Conservation (phyloP, 2,113 vertebrate species). For the Elgaria multicarinata region DNA sequence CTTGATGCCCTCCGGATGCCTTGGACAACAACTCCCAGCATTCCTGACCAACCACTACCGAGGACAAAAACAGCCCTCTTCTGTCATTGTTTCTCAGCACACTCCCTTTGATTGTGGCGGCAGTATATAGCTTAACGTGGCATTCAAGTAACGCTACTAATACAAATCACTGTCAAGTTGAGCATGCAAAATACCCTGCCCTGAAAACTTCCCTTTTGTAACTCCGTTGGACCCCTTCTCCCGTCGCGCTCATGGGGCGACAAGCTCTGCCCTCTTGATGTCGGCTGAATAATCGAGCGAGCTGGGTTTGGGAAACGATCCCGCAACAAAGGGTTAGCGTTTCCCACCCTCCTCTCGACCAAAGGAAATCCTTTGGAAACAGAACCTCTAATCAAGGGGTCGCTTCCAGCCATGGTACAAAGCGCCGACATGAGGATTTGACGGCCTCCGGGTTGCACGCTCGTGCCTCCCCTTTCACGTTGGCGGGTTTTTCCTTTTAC, state of each 20-base stretch:
- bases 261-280: background rate
- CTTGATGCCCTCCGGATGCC: too few species aligned
- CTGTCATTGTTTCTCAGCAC: too few species aligned
- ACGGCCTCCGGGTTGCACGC: background rate
- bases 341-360: background rate
- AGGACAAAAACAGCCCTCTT: too few species aligned
- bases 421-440: background rate
- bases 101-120: background rate
- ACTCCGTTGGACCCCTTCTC: background rate
- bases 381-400: constrained; percentile 4
- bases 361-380: background rate
- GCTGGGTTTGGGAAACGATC: background rate
- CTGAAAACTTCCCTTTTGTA: too few species aligned
- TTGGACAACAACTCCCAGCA: too few species aligned
- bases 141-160: background rate
- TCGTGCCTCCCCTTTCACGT: background rate
- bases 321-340: background rate
- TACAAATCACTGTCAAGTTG: background rate
- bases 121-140: background rate
- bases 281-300: background rate
- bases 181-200: too few species aligned
- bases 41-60: too few species aligned
- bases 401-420: background rate
- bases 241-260: background rate
- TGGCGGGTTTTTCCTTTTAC: background rate